These are phyloP conservation scores for Esperia sulphurella DNA, from an alignment of 2,888 invertebrate species.

Conservation along the genomic window DNA sequence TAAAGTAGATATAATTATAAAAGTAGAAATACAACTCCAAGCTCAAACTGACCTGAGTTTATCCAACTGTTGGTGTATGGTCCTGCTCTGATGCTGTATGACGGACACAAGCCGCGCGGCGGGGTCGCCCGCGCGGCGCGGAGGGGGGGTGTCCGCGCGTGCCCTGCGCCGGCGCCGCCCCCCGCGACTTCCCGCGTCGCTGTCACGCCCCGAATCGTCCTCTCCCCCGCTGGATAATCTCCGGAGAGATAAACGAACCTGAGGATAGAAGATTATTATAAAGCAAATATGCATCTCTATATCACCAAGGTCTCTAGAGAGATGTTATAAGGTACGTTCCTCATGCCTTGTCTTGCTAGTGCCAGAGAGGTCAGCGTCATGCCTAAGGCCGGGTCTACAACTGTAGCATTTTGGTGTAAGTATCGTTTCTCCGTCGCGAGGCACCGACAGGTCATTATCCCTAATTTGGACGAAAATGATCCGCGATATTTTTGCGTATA, in stretches of 20 bases:
- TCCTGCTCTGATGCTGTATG: conserved; percentile 69
- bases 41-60: conserved; percentile 52
- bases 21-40: too few species aligned
- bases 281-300: background rate
- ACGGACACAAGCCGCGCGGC: conserved; percentile 66
- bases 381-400: too few species aligned
- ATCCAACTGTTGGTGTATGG: conserved; percentile 71
- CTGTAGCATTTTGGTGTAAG: too few species aligned
- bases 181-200: conserved; percentile 58
- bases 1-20: too few species aligned
- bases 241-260: conserved; percentile 72
- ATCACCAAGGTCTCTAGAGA: too few species aligned
- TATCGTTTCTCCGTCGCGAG: too few species aligned
- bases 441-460: too few species aligned
- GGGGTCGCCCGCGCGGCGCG: conserved; percentile 55
- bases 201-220: conserved; percentile 73
- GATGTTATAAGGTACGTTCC: too few species aligned
- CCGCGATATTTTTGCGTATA: too few species aligned
- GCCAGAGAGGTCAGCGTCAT: too few species aligned
- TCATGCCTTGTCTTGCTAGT: too few species aligned
- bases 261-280: background rate
- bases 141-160: conserved; percentile 55
- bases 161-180: conserved; percentile 44
- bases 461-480: too few species aligned
- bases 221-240: conserved; percentile 69